Base-by-base conservation (phyloP, 2,113 vertebrate genomes). In the Chionis minor region DNA sequence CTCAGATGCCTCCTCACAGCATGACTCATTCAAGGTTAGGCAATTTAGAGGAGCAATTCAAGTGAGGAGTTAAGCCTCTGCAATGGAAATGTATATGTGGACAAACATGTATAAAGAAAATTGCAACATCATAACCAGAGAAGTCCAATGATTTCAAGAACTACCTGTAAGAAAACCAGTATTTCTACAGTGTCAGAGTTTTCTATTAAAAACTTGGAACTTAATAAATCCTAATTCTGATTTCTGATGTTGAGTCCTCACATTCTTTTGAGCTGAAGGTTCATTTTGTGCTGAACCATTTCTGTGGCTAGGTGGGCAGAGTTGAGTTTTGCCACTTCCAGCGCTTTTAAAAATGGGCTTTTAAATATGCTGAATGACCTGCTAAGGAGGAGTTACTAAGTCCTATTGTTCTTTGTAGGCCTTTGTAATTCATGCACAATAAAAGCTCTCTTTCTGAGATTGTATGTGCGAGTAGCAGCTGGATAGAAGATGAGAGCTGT, bases 401-500 rank as follows among this genome's bases (percentile, higher is more conserved):
- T 71, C 45, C 18, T 58, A 5, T 27, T 88, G 59, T 72, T 81
- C 82, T 83, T 77, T 44, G 45, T 59, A 86, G 80, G 19, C 26
- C 42, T 85, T 82, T 52, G 27, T 54, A 90, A 84, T 56, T 63
- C 70, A 78, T 69, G 63, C 24, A 70, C 26, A 88, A 71, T 33
- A 61, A 90, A 88, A 56, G 10, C 63, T 62, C n/a, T 69, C 66
- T 80, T 90, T 84, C 52, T 79, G 65, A 92, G 59, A 38, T 8
- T n/a, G 14, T 81, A 42, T 59, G 28, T 61, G 20, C 6, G 18
- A 84, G 52, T 55, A 93, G 91, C 90, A 94, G 83, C 87, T 95
- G 79, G 88, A 72, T 61, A 42, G 94, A 79, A 79, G 86, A 92
- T 55, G 45, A 93, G 79, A 93, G 33, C 63, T 93, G 85, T 56